Evolutionary conservation across 2,888 invertebrate genomes (phyloP), one percentile per base, ranked within the genome.

Genomic region (Hyposoter dolosus): DNA sequence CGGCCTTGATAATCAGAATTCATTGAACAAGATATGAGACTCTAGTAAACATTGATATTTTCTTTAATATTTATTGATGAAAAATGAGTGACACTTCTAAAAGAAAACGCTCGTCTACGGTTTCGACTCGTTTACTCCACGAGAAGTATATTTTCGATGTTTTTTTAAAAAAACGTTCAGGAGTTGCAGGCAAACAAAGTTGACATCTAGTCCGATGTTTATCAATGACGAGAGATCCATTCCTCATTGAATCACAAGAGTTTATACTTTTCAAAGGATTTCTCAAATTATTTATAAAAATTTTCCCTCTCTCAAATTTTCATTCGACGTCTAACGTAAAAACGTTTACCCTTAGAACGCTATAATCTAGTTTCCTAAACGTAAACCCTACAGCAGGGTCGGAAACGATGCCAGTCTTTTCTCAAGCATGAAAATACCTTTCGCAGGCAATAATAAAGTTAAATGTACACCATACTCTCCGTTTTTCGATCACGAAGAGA

Each of bases 1-100:
- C 63, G 28, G 35, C 32, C 7, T 3, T 40, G 23, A 47, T 76
- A 76, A 75, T 63, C 75, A 47, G 45, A 45, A 63, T 60, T 19
- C 45, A 45, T 23, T 28, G n/a, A 75, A 47, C 28, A 63, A n/a
- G 45, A 19, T 17, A 56, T 56, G 23, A 60, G 60, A 60, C 15
- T 28, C 23, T 15, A 5, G 1, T 5, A 28, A 28, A 5, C 10
- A 12, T 28, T 56, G 0, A 9, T 28, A 23, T 56, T 12, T 1
- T 12, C 60, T 28, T 60, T 3, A 15, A 28, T 28, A 60, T 60
- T 60, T 28, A 60, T 15, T 60, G 0, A 28, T 28, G 0, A 28
- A 15, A 15, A 15, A 28, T 28, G 5, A 4, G 5, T 28, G 1
- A 28, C 15, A 60, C 2, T 1, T 60, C 28, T 9, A 3, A 3